Evolutionary conservation across 2,113 vertebrate genomes (phyloP).

Genomic region (Oncorhynchus mykiss): DNA sequence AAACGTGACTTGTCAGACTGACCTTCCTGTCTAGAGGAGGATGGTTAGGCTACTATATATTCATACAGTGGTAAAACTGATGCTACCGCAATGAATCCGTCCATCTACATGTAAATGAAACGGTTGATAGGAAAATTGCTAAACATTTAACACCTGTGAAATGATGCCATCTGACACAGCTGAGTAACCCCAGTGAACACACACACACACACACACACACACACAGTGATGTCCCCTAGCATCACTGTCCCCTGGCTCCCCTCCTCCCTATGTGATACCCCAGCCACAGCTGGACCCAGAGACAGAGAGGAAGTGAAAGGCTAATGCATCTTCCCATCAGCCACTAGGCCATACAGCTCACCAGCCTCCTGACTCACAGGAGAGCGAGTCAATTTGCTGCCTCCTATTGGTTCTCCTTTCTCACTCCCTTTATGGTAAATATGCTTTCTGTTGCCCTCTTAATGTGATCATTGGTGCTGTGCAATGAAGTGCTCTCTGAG

Average conservation of each 20-base stretch:
- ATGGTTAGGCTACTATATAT: slow-evolving; percentile 17
- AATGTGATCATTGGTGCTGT: slow-evolving; percentile 74
- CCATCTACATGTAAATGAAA: not conserved
- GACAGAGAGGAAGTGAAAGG: slow-evolving; percentile 26
- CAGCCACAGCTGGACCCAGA: slow-evolving; percentile 8
- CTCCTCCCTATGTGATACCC: not conserved
- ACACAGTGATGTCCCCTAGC: slow-evolving; percentile 9
- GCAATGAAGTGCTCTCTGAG: slow-evolving; percentile 76
- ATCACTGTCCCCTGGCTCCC: not conserved
- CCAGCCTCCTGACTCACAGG: slow-evolving; percentile 16
- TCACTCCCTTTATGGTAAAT: slow-evolving; percentile 61
- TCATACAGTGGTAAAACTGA: not conserved
- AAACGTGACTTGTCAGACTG: slow-evolving; percentile 72
- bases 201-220: slow-evolving; percentile 28
- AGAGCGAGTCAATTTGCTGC: slow-evolving; percentile 63
- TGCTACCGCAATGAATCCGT: not conserved
- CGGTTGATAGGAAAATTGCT: no score
- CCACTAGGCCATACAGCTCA: slow-evolving; percentile 19
- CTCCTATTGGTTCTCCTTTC: slow-evolving; percentile 51
- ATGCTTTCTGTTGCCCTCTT: slow-evolving; percentile 68
- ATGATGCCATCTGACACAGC: no score
- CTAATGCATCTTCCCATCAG: slow-evolving; percentile 36
- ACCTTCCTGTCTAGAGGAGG: slow-evolving; percentile 69
- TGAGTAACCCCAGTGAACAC: not conserved
- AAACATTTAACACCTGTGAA: no score